Evolutionary conservation across 2,113 vertebrate species (phyloP), one percentile per base, ranked within the genome.

Genomic region (Thinocorus orbignyianus): DNA sequence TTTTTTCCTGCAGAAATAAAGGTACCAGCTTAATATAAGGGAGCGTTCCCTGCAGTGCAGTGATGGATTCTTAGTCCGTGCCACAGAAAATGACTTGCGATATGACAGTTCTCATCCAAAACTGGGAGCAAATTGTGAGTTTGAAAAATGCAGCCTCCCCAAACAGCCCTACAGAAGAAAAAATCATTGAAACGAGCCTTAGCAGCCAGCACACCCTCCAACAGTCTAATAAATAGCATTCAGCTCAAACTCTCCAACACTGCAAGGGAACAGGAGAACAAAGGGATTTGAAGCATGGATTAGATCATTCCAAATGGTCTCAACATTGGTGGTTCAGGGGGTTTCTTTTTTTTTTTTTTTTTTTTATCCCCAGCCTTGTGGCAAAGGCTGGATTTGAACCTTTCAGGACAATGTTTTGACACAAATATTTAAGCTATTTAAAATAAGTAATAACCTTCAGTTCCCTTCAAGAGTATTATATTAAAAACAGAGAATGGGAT

Each of bases 401-500:
- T 93, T 92, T 92, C 81, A 84, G 93, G 94, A 28, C 93, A 92
- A 95, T 97, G 94, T 97, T 97, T 97, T 97, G 94, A 97, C 96
- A 97, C 88, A 96, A 97, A 97, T 94, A 95, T 97, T 97, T 97
- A 97, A 97, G 96, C 95, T 97, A 90, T 96, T 96, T 97, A 93
- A 97, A 96, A 92, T 96, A 93, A 97, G 95, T 93, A 96, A 94
- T 93, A 92, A 93, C 77, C 92, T 95, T 94, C 91, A 24, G 90
- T 70, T 96, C 90, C 92, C 96, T 96, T 95, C 93, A 96, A 96
- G 94, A 94, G 94, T 85, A 95, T 97, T 97, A 93, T 72, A 97
- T 94, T 85, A 95, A 93, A 97, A 96, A 84, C 94, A 96, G 90
- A 96, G 93, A 96, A 95, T 95, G 94, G 95, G 95, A 97, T 96